Evolutionary conservation across 2,797 vertebrate genomes (phyloP).

Genomic region (Fratercula arctica): DNA sequence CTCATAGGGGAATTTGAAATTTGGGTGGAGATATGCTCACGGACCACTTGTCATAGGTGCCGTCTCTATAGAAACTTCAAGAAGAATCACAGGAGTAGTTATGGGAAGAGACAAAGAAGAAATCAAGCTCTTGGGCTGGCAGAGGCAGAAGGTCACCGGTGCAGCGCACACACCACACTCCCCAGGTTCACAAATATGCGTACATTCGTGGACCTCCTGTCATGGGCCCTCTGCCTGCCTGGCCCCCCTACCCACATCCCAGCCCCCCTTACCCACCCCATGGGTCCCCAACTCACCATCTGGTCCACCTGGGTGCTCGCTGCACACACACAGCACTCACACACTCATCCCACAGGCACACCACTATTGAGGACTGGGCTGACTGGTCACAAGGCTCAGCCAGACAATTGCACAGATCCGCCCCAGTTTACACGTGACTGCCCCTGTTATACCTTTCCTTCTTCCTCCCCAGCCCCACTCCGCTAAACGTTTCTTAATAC

Average conservation of each 20-base stretch:
- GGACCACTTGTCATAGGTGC: background rate
- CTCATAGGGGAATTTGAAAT: background rate
- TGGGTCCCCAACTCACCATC: fast-evolving
- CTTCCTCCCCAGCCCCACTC: background rate
- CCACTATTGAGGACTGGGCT: background rate
- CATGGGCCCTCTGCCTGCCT: fast-evolving
- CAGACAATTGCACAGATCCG: background rate
- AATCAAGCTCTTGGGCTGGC: background rate
- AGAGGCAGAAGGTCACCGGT: background rate
- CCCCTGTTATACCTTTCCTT: background rate
- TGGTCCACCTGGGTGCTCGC: background rate
- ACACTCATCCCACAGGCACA: background rate
- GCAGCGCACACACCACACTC: background rate
- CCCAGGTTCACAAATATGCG: background rate
- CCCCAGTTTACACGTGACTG: fast-evolving
- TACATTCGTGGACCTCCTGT: fast-evolving
- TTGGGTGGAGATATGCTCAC: fast-evolving
- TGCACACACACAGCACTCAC: too few relatives aligned
- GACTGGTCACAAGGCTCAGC: background rate
- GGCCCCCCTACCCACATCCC: too few relatives aligned
- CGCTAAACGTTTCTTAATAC: background rate
- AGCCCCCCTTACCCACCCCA: background rate
- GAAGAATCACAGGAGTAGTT: background rate
- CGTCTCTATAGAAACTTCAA: background rate
- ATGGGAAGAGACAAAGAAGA: background rate